Evolutionary conservation across 2,797 vertebrate genomes (phyloP).

Genomic region (Danio tinwini): DNA sequence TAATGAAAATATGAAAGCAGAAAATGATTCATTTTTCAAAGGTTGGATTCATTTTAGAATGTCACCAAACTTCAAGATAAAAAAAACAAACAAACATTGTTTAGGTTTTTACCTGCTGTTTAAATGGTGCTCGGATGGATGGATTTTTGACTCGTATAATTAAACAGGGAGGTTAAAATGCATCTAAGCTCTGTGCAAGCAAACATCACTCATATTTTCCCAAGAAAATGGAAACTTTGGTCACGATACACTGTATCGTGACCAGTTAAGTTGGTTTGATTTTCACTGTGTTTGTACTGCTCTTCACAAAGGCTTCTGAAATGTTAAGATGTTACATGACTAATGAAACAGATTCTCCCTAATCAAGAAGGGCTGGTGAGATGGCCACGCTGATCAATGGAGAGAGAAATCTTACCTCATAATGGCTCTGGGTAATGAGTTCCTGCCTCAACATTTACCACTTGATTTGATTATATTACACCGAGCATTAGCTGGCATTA

Average conservation of each 20-base stretch:
- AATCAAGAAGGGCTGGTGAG: constrained; percentile 9
- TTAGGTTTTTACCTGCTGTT: no score
- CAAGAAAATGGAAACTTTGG: background rate
- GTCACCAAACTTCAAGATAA: no score
- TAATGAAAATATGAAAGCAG: no score
- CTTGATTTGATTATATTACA: constrained; percentile 24
- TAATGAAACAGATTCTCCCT: constrained; percentile 13
- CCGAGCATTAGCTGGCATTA: background rate
- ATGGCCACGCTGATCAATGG: constrained; percentile 23
- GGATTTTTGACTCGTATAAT: no score
- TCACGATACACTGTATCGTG: background rate
- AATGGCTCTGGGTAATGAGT: constrained; percentile 35
- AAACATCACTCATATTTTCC: background rate
- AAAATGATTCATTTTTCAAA: no score
- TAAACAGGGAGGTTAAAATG: background rate
- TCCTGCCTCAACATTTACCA: constrained; percentile 21
- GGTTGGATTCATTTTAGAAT: no score
- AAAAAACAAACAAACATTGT: no score
- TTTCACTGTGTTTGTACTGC: constrained; percentile 31
- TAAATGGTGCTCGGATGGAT: no score
- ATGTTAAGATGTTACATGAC: constrained; percentile 15
- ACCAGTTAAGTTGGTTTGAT: no score
- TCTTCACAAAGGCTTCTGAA: constrained; percentile 26
- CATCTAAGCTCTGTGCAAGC: background rate
- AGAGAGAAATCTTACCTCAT: constrained; percentile 21